Conservation (phyloP, 1,140 invertebrate genomes). For the Chlorops oryzae region DNA sequence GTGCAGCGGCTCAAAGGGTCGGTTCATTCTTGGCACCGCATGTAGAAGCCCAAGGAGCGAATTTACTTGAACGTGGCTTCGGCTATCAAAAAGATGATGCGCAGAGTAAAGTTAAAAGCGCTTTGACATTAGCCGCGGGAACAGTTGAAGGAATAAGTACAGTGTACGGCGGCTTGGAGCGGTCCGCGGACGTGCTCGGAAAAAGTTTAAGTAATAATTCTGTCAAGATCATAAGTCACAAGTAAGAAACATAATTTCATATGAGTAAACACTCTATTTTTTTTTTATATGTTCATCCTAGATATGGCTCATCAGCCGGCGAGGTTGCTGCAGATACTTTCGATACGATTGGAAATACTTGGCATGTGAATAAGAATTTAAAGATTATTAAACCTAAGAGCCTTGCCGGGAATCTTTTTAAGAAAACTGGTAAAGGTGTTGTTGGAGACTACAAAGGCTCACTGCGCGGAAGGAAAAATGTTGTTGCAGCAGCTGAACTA, state of each 20-base stretch:
- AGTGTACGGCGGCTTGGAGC: conserved; percentile 61
- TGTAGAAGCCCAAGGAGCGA: conserved; percentile 57
- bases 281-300: too few species aligned
- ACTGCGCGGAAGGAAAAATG: too few species aligned
- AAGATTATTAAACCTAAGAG: conserved; percentile 59
- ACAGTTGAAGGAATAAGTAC: conserved; percentile 63
- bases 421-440: conserved; percentile 59
- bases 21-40: conserved; percentile 62
- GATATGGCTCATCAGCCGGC: conserved; percentile 59
- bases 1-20: conserved; percentile 56
- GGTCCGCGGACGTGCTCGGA: conserved; percentile 59
- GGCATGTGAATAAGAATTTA: conserved; percentile 55
- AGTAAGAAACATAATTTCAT: conserved; percentile 48
- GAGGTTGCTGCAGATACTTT: conserved; percentile 55
- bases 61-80: conserved; percentile 53
- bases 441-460: conserved; percentile 47
- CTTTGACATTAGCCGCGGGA: conserved; percentile 61
- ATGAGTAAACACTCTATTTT: background rate
- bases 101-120: conserved; percentile 54
- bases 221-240: conserved; percentile 63
- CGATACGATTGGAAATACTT: conserved; percentile 59
- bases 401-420: conserved; percentile 58
- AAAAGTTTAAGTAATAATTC: conserved; percentile 62
- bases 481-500: conserved; percentile 35
- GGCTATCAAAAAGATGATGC: conserved; percentile 52